phyloP scores from a whole-genome alignment of 2,797 vertebrate genomes.

The Eremophila alpestris region DNA sequence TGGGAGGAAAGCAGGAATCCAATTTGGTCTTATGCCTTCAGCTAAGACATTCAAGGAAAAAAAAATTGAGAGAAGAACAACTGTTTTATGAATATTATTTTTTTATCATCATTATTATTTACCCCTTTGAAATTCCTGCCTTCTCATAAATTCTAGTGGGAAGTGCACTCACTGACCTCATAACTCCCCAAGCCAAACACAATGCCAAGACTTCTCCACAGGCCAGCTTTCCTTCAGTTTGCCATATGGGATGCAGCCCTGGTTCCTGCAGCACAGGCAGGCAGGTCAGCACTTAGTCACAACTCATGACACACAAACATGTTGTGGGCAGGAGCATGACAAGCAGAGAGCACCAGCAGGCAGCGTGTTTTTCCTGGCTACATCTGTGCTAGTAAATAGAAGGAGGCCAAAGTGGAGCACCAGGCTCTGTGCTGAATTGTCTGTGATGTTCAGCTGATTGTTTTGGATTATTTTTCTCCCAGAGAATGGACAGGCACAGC shows the following conservation, averaged over 20 bases:
- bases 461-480: background rate
- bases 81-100: background rate
- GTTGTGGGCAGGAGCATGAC: background rate
- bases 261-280: background rate
- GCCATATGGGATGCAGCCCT: slow-evolving; percentile 30
- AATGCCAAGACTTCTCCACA: background rate
- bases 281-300: slow-evolving; percentile 2
- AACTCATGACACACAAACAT: background rate
- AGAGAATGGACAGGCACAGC: background rate
- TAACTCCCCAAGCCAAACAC: background rate
- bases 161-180: background rate
- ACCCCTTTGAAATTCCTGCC: slow-evolving; percentile 4
- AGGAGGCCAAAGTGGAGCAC: background rate
- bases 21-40: background rate
- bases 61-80: background rate
- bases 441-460: background rate
- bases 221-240: background rate
- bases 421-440: background rate
- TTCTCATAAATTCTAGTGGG: slow-evolving; percentile 9
- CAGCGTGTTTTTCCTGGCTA: background rate
- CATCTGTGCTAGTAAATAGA: slow-evolving; percentile 27
- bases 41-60: background rate
- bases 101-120: background rate
- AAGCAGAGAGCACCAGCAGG: background rate
- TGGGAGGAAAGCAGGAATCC: background rate